These are phyloP conservation scores for Rhagonycha fulva DNA, from an alignment of 2,888 invertebrate genomes.

Conservation along the genomic window DNA sequence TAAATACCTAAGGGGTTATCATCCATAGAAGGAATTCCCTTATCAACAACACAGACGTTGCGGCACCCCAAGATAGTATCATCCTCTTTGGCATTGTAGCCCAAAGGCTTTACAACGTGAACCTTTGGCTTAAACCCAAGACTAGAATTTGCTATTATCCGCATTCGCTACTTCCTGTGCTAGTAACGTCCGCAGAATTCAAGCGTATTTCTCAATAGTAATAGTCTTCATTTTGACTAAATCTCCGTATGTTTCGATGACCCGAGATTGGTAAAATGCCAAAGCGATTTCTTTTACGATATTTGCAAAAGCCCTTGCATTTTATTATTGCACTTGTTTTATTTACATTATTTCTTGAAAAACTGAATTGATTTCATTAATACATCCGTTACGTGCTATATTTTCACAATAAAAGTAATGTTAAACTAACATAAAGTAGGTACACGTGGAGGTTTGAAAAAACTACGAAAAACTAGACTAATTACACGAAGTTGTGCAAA, in stretches of 20 bases:
- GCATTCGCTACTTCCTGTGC: conserved; percentile 88
- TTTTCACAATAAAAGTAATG: neutral
- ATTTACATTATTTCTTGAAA: neutral
- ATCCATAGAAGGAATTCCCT: conserved; percentile 24
- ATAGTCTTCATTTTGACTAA: conserved; percentile 95
- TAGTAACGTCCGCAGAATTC: conserved; percentile 83
- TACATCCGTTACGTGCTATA: neutral
- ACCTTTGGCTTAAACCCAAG: conserved; percentile 97
- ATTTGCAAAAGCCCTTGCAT: neutral
- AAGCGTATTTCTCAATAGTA: conserved; percentile 85
- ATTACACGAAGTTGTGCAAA: neutral
- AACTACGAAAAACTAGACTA: neutral
- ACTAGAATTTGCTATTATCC: conserved; percentile 94
- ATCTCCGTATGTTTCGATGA: conserved; percentile 91
- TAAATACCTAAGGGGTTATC: conserved; percentile 16
- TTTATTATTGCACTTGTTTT: neutral
- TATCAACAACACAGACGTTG: conserved; percentile 28
- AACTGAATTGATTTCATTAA: neutral
- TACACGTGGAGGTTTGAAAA: neutral
- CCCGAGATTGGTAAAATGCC: conserved; percentile 87
- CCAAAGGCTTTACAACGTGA: conserved; percentile 75
- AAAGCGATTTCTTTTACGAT: conserved; percentile 46
- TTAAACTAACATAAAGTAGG: neutral
- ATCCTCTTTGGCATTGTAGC: conserved; percentile 73
- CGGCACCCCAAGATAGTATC: conserved; percentile 67